These are phyloP conservation scores for Otolemur crassicaudatus DNA, from an alignment of 2,797 vertebrate genomes.

Conservation along the genomic window DNA sequence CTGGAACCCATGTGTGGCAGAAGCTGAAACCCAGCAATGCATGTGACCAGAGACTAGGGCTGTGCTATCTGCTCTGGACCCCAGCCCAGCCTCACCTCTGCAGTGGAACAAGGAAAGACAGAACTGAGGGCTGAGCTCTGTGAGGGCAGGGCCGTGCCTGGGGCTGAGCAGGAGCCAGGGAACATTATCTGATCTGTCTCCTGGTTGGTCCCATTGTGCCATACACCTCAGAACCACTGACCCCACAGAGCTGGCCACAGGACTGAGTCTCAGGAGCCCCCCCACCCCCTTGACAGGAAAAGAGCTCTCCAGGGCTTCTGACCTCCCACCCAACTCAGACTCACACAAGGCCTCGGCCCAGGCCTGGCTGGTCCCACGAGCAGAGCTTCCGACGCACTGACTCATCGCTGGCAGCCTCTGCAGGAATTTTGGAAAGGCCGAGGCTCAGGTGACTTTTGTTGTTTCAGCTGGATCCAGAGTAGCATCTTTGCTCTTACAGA, in stretches of 20 bases:
- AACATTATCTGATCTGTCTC: not conserved
- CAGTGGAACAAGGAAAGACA: not conserved
- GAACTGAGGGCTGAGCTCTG: not conserved
- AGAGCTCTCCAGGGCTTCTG: not conserved
- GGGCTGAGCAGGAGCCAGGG: not conserved
- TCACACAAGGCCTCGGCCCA: not conserved
- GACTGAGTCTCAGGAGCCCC: not conserved
- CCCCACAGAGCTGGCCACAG: fast-evolving
- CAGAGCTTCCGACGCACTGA: not conserved
- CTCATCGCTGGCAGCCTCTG: constrained; percentile 60
- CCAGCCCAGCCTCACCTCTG: not conserved
- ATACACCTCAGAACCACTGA: not conserved
- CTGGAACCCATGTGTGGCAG: fast-evolving
- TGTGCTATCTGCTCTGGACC: not conserved
- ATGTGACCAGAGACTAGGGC: not conserved
- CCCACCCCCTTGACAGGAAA: too few species aligned
- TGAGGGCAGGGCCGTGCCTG: not conserved
- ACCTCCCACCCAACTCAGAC: not conserved
- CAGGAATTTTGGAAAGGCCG: constrained; percentile 77
- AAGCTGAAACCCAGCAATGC: not conserved
- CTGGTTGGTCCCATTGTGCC: too few species aligned
- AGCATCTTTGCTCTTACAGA: constrained; percentile 66
- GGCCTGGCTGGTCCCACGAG: not conserved
- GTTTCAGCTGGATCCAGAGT: constrained; percentile 83
- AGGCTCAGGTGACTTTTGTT: constrained; percentile 82